Percentiles rank a stretch among this genome's conserved stretches.
Conservation (phyloP, 1,140 invertebrate genomes). For the Drosophila subpulchrella region DNA sequence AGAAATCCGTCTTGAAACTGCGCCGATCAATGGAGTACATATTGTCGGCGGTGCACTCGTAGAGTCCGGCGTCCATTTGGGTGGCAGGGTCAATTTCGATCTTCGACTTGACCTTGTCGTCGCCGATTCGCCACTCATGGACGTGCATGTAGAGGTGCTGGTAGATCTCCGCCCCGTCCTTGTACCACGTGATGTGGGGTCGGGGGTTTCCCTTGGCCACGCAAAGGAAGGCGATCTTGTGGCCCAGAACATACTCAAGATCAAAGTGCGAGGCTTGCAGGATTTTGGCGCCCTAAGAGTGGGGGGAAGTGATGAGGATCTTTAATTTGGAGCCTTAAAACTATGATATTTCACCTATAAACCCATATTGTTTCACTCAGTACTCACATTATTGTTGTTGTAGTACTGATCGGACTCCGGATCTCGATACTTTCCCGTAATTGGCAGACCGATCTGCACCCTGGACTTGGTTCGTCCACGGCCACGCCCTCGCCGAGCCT, state of each 20-base stretch:
- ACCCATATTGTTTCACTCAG: not conserved
- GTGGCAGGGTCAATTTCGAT: constrained; percentile 97
- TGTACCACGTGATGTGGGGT: constrained; percentile 96
- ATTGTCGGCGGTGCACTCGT: constrained; percentile 96
- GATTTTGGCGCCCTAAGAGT: constrained; percentile 92
- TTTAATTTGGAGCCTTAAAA: too few species aligned
- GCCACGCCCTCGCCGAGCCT: constrained; percentile 87
- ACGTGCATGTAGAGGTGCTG: constrained; percentile 95
- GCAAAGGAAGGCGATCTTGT: constrained; percentile 96
- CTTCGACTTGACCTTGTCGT: constrained; percentile 94
- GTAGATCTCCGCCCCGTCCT: constrained; percentile 95
- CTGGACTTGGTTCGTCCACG: constrained; percentile 90
- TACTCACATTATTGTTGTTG: constrained; percentile 93
- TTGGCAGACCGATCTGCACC: constrained; percentile 92
- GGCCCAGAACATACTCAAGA: constrained; percentile 95
- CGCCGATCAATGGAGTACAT: constrained; percentile 96
- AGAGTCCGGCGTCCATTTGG: constrained; percentile 96
- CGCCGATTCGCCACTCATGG: constrained; percentile 93
- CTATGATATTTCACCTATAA: too few species aligned
- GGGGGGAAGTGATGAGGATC: not conserved
- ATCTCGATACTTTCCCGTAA: constrained; percentile 94
- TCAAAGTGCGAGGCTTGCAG: constrained; percentile 96
- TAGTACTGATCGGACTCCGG: constrained; percentile 94
- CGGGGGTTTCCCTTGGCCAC: constrained; percentile 93
- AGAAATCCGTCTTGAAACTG: constrained; percentile 96